phyloP scores from a whole-genome alignment of 2,797 vertebrate genomes.

The Urosaurus nigricauda region DNA sequence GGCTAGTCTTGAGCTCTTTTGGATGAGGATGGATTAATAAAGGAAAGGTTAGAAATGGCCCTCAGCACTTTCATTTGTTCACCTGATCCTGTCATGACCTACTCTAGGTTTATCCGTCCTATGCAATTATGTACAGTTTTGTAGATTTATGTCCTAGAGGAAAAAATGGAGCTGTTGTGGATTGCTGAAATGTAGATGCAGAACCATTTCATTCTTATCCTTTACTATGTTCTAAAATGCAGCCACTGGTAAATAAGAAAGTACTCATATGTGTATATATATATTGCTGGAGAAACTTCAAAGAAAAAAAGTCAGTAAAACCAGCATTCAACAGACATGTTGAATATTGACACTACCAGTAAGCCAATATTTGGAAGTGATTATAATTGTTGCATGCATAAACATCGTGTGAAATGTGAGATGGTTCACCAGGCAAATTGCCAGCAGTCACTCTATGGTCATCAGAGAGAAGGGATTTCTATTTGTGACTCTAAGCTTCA shows the following conservation, averaged over 20 bases:
- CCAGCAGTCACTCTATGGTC: background rate
- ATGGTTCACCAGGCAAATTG: background rate
- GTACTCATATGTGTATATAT: background rate
- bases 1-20: background rate
- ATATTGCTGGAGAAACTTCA: background rate
- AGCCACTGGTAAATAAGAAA: background rate
- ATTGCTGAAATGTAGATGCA: background rate
- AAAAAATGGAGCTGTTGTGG: background rate
- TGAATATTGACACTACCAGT: background rate
- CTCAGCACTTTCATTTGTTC: rapidly evolving
- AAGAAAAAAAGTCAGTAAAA: background rate
- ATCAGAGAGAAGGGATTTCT: background rate
- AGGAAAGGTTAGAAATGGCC: background rate
- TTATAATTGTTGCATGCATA: background rate
- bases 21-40: background rate
- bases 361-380: background rate
- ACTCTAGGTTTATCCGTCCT: constrained; percentile 5
- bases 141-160: constrained; percentile 12
- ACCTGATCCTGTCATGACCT: background rate
- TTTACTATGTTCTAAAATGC: background rate
- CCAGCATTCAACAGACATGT: background rate
- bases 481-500: background rate
- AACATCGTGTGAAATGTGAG: background rate
- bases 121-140: constrained; percentile 16
- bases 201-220: background rate